These are phyloP conservation scores for Melanargia galathea DNA, from an alignment of 2,888 invertebrate species.

Conservation along the genomic window DNA sequence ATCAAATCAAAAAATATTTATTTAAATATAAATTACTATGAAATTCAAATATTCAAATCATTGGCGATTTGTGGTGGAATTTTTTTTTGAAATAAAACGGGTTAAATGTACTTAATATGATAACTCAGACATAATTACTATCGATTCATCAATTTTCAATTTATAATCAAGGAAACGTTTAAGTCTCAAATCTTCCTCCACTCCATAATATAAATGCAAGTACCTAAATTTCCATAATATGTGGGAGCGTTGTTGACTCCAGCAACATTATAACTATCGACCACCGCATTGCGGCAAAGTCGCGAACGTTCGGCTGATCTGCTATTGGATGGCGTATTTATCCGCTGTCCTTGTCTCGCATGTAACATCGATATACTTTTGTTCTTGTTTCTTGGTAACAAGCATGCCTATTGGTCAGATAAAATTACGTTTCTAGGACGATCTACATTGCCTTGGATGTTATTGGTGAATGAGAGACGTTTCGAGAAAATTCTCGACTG, in stretches of 20 bases:
- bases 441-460: constrained; percentile 45
- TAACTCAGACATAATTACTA: too few relatives aligned
- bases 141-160: too few relatives aligned
- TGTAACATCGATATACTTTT: constrained; percentile 14
- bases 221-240: neutral
- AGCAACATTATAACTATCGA: constrained; percentile 13
- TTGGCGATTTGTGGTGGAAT: too few relatives aligned
- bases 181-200: too few relatives aligned
- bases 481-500: constrained; percentile 58
- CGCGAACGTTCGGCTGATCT: constrained; percentile 3
- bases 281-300: constrained; percentile 7
- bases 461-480: constrained; percentile 52
- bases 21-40: too few relatives aligned
- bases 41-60: too few relatives aligned
- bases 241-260: neutral
- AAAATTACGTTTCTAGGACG: constrained; percentile 49
- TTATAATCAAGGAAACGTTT: too few relatives aligned
- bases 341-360: constrained; percentile 31
- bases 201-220: too few relatives aligned
- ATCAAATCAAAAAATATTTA: too few relatives aligned
- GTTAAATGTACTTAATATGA: too few relatives aligned
- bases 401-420: constrained; percentile 48
- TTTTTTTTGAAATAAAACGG: too few relatives aligned
- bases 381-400: constrained; percentile 17
- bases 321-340: neutral